Evolutionary conservation across 2,888 invertebrate genomes (phyloP), one percentile per base, ranked within the genome.

Genomic region (Xylota sylvarum): DNA sequence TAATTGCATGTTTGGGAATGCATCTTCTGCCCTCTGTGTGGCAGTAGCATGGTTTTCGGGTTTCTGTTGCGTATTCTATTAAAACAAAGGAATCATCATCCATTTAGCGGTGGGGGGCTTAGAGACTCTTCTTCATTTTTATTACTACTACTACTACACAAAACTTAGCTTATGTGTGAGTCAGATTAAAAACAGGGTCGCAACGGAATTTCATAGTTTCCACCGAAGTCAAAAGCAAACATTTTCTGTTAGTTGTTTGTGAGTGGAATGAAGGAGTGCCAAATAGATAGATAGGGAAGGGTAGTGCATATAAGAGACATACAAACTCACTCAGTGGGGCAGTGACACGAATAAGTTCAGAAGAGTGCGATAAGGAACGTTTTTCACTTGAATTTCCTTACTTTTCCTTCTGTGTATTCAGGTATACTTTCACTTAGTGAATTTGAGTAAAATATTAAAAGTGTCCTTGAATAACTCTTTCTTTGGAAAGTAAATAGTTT

Each of bases 1-100:
- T 77, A 82, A 77, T 70, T 82, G 19, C 40, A 50, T 55, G 37
- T 64, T 40, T 76, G 67, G 40, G 58, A 69, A 67, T 64, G 77
- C 81, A 77, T 77, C 46, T 46, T 56, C 17, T 62, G 32, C 23
- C 40, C 4, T 43, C 55, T 14, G 12, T 46, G 27, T 14, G 48
- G 65, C 10, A 32, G 35, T 4, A 32, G 40, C 9, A 48, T 19
- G 43, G n/a, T 32, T 64, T 76, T 58, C 2, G 46, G 55, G 30
- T 65, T 35, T 56, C 19, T 48, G 10, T 65, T 43, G 40, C 50
- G 48, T 74, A 9, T 64, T 10, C 14, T 10, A 35, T 67, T 30
- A 32, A 43, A 48, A 30, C 37, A 79, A 76, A 65, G 43, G 46
- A 48, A 46, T 14, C 56, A 27, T 76, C 48, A 37, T 74, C 12